A percentile compares a stretch with the other conserved stretches of the same genome.
Evolutionary conservation across 1,140 invertebrate genomes (phyloP).

Genomic region (Neodiprion pinetum): DNA sequence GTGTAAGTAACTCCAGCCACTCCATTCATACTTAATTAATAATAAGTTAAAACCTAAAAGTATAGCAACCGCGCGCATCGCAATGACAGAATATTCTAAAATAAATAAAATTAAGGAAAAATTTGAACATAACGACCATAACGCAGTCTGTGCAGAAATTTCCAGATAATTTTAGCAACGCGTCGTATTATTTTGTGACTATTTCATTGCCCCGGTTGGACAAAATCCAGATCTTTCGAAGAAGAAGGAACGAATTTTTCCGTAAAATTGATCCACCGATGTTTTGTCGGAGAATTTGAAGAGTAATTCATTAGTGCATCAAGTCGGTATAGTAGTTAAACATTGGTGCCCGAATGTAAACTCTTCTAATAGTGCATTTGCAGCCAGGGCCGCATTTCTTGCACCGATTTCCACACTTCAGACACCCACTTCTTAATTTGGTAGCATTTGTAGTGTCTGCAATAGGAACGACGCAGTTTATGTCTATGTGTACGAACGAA

Average conservation of each 20-base stretch:
- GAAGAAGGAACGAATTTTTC: not conserved
- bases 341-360: constrained; percentile 46
- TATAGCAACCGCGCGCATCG: too few relatives aligned
- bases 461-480: too few relatives aligned
- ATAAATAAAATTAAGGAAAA: too few relatives aligned
- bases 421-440: constrained; percentile 18
- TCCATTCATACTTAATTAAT: too few relatives aligned
- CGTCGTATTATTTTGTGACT: not conserved
- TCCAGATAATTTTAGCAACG: too few relatives aligned
- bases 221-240: constrained; percentile 5
- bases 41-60: too few relatives aligned
- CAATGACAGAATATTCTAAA: too few relatives aligned
- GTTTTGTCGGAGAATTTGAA: too few relatives aligned
- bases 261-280: not conserved
- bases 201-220: not conserved
- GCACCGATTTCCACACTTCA: constrained; percentile 42
- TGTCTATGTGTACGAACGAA: too few relatives aligned
- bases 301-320: constrained; percentile 43
- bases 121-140: too few relatives aligned
- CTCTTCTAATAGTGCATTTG: constrained; percentile 42
- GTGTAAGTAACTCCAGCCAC: too few relatives aligned
- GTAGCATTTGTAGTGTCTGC: not conserved
- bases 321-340: constrained; percentile 51
- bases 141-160: too few relatives aligned
- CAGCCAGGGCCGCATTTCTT: constrained; percentile 45